A percentile compares a stretch with the other conserved stretches of the same genome.
phyloP scores from a whole-genome alignment of 2,113 vertebrate species.

The Bubo blakistoni region DNA sequence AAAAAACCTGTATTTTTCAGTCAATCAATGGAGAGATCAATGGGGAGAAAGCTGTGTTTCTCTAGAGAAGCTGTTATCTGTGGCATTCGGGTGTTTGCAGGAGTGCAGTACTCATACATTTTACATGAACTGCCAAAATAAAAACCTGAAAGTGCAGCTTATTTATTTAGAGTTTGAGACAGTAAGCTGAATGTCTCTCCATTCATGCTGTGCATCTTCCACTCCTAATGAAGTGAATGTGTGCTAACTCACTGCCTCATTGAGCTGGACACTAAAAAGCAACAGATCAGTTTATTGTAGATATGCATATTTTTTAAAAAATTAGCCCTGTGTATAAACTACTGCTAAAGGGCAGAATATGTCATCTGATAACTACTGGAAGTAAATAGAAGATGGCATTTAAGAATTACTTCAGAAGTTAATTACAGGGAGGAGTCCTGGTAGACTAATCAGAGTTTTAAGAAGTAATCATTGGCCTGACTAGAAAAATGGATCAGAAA shows the following conservation, averaged over 20 bases:
- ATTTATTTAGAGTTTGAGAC: neutral
- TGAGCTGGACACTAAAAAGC: neutral
- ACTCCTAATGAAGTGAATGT: neutral
- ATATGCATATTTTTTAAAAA: neutral
- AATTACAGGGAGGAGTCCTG: neutral
- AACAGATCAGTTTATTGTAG: neutral
- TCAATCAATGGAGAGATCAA: neutral
- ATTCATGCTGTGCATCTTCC: neutral
- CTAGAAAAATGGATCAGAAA: neutral
- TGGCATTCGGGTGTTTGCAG: neutral
- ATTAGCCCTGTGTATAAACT: neutral
- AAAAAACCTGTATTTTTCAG: neutral
- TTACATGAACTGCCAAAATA: neutral
- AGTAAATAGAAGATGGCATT: neutral
- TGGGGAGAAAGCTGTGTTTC: neutral
- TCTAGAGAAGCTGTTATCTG: neutral
- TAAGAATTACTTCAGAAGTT: slow-evolving; percentile 9
- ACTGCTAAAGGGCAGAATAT: neutral
- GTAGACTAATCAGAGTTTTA: neutral
- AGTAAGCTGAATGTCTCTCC: neutral
- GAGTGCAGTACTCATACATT: neutral
- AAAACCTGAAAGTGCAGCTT: neutral
- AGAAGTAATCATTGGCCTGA: neutral
- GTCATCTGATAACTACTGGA: neutral
- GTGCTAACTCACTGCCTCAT: neutral